A percentile compares a stretch with the other conserved stretches of the same genome.
These are phyloP conservation scores for Polyommatus iphigenia DNA, from an alignment of 2,888 invertebrate species.

Conservation along the genomic window DNA sequence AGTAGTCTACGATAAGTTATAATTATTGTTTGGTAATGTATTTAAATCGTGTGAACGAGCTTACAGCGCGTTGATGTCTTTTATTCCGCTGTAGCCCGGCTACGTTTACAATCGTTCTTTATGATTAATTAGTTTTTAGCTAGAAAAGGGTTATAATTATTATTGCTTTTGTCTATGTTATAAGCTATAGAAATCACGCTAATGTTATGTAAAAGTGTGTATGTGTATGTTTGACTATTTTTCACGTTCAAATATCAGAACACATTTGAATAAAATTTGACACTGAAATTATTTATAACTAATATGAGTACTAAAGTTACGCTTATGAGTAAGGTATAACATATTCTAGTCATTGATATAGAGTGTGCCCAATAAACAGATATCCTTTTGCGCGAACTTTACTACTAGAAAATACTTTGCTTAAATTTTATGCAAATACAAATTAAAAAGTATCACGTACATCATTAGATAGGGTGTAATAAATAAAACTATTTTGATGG, in stretches of 20 bases:
- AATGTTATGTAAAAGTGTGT: neutral
- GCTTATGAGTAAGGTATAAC: too few species aligned
- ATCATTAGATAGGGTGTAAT: neutral
- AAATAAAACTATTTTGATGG: conserved; percentile 18
- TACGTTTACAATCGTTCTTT: neutral
- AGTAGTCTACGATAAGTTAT: neutral
- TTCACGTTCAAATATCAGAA: neutral
- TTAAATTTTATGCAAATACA: neutral
- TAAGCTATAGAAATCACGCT: neutral
- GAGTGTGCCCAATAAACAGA: neutral
- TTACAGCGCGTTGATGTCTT: conserved; percentile 64
- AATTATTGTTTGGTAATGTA: neutral
- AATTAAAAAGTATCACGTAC: conserved; percentile 4
- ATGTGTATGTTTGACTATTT: neutral
- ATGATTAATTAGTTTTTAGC: neutral
- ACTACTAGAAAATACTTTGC: neutral
- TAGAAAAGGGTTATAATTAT: neutral
- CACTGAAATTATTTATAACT: neutral
- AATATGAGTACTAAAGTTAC: neutral
- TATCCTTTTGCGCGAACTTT: neutral
- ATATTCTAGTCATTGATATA: neutral
- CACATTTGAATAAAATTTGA: neutral
- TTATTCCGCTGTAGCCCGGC: conserved; percentile 42
- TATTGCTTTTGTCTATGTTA: neutral
- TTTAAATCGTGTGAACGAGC: neutral